A percentile compares a stretch with the other conserved stretches of the same genome.
Conservation (phyloP, 2,888 invertebrate genomes). For the Sepiola atlantica region DNA sequence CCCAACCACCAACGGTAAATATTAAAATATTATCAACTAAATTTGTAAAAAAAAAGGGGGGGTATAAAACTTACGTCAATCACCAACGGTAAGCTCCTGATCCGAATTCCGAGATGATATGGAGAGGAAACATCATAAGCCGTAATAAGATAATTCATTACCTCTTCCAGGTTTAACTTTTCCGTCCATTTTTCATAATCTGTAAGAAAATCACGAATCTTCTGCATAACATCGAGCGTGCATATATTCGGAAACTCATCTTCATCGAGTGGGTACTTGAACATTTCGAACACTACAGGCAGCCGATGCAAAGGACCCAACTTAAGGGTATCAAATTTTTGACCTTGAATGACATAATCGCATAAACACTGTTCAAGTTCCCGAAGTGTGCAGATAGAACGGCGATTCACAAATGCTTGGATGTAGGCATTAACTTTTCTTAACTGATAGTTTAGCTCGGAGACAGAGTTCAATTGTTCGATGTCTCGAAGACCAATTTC, state of each 20-base stretch:
- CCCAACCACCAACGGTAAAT: no score
- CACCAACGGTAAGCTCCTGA: conserved; percentile 68
- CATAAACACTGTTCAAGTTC: conserved; percentile 64
- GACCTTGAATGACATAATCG: conserved; percentile 60
- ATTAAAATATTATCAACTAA: no score
- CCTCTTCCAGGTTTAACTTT: conserved; percentile 62
- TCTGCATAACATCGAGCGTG: conserved; percentile 62
- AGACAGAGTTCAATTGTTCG: conserved; percentile 60
- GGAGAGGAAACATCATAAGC: conserved; percentile 57
- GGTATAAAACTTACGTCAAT: conserved; percentile 61
- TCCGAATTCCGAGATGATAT: conserved; percentile 68
- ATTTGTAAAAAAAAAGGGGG: no score
- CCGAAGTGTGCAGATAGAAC: conserved; percentile 67
- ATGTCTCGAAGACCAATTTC: conserved; percentile 53
- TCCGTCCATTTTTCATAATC: conserved; percentile 65
- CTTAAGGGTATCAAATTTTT: conserved; percentile 63
- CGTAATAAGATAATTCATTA: conserved; percentile 66
- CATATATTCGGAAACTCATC: conserved; percentile 67
- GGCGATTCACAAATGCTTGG: conserved; percentile 65
- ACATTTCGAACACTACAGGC: conserved; percentile 67
- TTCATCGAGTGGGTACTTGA: conserved; percentile 67
- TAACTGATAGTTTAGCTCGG: conserved; percentile 61
- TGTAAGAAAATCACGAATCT: conserved; percentile 62
- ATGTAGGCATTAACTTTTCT: conserved; percentile 66
- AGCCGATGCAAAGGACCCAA: conserved; percentile 70